Percentiles rank a stretch among this genome's conserved stretches.
Evolutionary conservation across 2,797 vertebrate species (phyloP).

Genomic region (Epinephelus coioides): DNA sequence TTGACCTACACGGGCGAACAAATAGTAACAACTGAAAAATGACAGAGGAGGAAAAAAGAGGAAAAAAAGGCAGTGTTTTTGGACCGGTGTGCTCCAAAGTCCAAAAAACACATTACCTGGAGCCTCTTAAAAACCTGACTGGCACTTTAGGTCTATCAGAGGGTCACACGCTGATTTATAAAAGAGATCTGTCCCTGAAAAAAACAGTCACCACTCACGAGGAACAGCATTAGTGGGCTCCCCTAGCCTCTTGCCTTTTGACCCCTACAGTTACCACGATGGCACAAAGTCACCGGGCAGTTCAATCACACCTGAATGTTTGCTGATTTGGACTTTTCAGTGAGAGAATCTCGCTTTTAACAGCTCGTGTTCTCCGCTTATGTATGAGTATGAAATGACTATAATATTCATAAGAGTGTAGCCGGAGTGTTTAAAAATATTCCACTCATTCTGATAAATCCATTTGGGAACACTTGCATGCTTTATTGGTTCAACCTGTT

Average conservation of each 20-base stretch:
- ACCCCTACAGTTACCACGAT: conserved; percentile 84
- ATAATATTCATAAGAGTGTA: background rate
- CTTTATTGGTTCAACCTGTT: conserved; percentile 17
- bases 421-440: conserved; percentile 4
- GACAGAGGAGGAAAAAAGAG: background rate
- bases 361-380: conserved; percentile 2
- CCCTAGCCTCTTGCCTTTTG: conserved; percentile 87
- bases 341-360: conserved; percentile 1
- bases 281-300: conserved; percentile 83
- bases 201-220: conserved; percentile 1
- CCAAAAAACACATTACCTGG: background rate
- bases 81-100: background rate
- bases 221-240: conserved; percentile 62
- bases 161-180: conserved; percentile 13
- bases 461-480: background rate
- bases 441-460: conserved; percentile 17
- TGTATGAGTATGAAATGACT: background rate
- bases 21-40: conserved; percentile 27
- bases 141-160: conserved; percentile 8
- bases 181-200: background rate
- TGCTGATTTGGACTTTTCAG: conserved; percentile 24
- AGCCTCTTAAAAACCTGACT: conserved; percentile 52
- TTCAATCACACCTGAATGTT: conserved; percentile 87
- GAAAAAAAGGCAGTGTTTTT: background rate
- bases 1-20: conserved; percentile 44